Conservation (phyloP, 1,140 invertebrate species). For the Bombyx mandarina region DNA sequence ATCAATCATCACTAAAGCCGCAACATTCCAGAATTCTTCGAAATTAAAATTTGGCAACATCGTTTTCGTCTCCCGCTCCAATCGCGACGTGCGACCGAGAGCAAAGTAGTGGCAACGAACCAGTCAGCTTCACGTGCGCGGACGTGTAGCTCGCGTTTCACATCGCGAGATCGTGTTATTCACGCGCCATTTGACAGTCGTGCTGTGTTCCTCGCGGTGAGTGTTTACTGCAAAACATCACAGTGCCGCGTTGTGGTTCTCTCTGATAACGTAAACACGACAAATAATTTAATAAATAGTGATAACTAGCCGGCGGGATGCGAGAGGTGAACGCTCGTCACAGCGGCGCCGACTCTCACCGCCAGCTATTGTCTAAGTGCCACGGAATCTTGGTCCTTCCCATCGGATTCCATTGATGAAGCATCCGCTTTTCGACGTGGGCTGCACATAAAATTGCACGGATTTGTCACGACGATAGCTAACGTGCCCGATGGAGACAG, state of each 20-base stretch:
- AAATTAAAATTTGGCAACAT: constrained; percentile 28
- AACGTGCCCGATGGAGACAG: constrained; percentile 41
- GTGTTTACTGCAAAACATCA: constrained; percentile 50
- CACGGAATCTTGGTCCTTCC: constrained; percentile 67
- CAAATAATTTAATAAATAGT: constrained; percentile 22
- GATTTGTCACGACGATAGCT: constrained; percentile 45
- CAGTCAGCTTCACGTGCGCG: constrained; percentile 66
- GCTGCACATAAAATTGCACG: constrained; percentile 44
- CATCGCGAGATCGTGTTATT: constrained; percentile 27
- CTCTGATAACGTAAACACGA: constrained; percentile 35
- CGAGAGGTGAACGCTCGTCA: constrained; percentile 67
- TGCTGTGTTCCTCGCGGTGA: constrained; percentile 25
- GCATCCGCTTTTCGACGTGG: constrained; percentile 47
- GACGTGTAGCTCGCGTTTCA: constrained; percentile 36
- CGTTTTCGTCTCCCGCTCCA: constrained; percentile 36
- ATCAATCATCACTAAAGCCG: background rate
- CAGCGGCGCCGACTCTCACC: constrained; percentile 65
- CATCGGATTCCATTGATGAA: constrained; percentile 60
- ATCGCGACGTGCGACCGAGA: constrained; percentile 49
- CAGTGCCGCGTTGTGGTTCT: constrained; percentile 48
- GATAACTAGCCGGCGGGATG: constrained; percentile 38
- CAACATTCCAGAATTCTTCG: constrained; percentile 16
- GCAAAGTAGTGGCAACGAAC: constrained; percentile 38
- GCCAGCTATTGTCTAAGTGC: constrained; percentile 66
- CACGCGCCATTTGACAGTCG: constrained; percentile 59